Evolutionary conservation across 2,888 invertebrate species (phyloP), one percentile per base, ranked within the genome.

Genomic region (Diplazon laetatorius): DNA sequence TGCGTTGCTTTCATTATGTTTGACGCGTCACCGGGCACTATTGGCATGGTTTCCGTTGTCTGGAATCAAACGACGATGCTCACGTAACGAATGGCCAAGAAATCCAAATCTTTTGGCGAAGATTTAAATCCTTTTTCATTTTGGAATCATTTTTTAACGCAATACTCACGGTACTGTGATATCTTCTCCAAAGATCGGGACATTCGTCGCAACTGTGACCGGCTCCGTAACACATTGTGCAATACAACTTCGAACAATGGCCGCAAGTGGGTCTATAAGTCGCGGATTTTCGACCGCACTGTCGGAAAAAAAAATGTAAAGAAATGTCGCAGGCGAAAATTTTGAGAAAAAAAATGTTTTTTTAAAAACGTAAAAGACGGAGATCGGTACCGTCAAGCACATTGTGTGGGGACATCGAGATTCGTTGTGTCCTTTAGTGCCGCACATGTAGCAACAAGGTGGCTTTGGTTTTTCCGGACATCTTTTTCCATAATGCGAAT

Each of bases 101-200:
- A n/a, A n/a, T n/a, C n/a, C n/a, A n/a, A n/a, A n/a, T n/a, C n/a
- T n/a, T n/a, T n/a, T n/a, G n/a, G n/a, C n/a, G n/a, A n/a, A n/a
- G n/a, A 30, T 30, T 30, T 30, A 30, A 30, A 30, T 5, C 30
- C 4, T 30, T 30, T 6, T 30, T 30, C 30, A 30, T 5, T 30
- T 30, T 30, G 4, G 30, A n/a, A n/a, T n/a, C n/a, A n/a, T n/a
- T n/a, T 48, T 48, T 16, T 1, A 52, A 60, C 48, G 60, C 55
- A 52, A 52, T 25, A 88, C 89, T 92, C 92, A 94, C 95, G 80
- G 95, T 95, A 81, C 94, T 93, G 88, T 95, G 95, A 90, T 95
- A 96, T 72, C 95, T 92, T 62, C 96, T 93, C 96, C 96, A 96
- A 48, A 94, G 91, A 90, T 96, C 95, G 0, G 96, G 95, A 84